A percentile compares a stretch with the other conserved stretches of the same genome.
phyloP scores from a whole-genome alignment of 2,113 vertebrate species.

The Sphaerodactylus townsendi region DNA sequence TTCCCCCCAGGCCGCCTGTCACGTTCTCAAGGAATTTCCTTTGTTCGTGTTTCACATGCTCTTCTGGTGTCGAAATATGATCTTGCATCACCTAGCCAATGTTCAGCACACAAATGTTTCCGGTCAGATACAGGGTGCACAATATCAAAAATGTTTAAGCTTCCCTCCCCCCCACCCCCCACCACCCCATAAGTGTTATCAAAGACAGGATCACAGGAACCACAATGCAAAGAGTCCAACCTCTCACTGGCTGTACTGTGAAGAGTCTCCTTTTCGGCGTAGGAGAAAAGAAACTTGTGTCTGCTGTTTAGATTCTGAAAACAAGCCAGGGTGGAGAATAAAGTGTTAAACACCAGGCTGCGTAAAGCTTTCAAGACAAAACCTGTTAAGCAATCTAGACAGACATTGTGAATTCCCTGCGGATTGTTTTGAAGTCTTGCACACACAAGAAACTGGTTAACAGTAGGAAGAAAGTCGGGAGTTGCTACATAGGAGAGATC shows the following conservation, averaged over 20 bases:
- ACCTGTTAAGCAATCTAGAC: conserved; percentile 78
- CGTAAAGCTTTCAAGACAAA: conserved; percentile 84
- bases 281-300: conserved; percentile 85
- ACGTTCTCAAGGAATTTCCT: conserved; percentile 52
- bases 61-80: conserved; percentile 58
- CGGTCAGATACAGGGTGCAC: conserved; percentile 67
- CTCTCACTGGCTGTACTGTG: conserved; percentile 82
- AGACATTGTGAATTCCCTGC: conserved; percentile 78
- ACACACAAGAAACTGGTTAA: conserved; percentile 70
- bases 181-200: conserved; percentile 75
- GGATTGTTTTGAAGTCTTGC: conserved; percentile 75
- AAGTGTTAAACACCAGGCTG: conserved; percentile 84
- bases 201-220: conserved; percentile 80
- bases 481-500: conserved; percentile 79
- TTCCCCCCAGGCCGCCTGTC: conserved; percentile 60
- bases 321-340: conserved; percentile 82
- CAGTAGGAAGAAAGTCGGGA: conserved; percentile 74
- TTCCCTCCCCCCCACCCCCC: too few relatives aligned
- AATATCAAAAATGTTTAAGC: conserved; percentile 73
- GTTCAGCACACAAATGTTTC: conserved; percentile 60
- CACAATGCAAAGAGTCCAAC: conserved; percentile 81
- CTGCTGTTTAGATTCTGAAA: conserved; percentile 85
- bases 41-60: conserved; percentile 60
- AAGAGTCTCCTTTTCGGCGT: conserved; percentile 79
- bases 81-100: conserved; percentile 57